Base-by-base conservation (phyloP, 2,888 invertebrate species). In the Orthosia incerta region DNA sequence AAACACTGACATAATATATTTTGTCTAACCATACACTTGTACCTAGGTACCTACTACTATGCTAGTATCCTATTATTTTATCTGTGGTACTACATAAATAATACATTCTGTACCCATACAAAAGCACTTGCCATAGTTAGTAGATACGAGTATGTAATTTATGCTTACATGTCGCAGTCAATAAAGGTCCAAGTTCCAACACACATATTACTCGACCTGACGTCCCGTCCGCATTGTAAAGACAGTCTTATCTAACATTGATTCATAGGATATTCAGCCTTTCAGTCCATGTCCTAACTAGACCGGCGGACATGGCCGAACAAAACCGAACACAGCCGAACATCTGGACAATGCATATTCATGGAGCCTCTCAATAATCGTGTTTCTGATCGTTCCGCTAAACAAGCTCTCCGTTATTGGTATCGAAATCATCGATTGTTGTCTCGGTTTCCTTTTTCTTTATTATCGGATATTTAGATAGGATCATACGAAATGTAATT, bases 271-370 rank as follows among this genome's bases (percentile, higher is more conserved):
- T 84, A 84, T 82, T 86, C 86, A 76, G 75, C 82, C 74, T 78
- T 85, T 78, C 72, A 84, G 76, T 71, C 70, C 64, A 67, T 72
- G 69, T 74, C 71, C 69, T 74, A 71, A 79, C 74, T 80, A 82
- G 60, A 81, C 65, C 72, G 55, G 61, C 86, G 83, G 67, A 81
- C 74, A 80, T 67, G 72, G 57, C 80, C 84, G 82, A 83, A 79
- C 83, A 74, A 79, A 79, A 71, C 80, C 85, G 76, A 89, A 88
- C 91, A 92, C 89, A 74, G 63, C 79, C 85, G 76, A 90, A 89
- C 91, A 92, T 90, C 91, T 91, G 91, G 87, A 86, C 86, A 89
- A 91, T 93, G 93, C 92, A 93, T 93, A 93, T 93, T 93, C 92
- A 93, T 91, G 87, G 76, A 65, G 46, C 76, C 80, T 84, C 83